Base-by-base conservation (phyloP, 2,797 vertebrate genomes). In the Pseudochirops cupreus region DNA sequence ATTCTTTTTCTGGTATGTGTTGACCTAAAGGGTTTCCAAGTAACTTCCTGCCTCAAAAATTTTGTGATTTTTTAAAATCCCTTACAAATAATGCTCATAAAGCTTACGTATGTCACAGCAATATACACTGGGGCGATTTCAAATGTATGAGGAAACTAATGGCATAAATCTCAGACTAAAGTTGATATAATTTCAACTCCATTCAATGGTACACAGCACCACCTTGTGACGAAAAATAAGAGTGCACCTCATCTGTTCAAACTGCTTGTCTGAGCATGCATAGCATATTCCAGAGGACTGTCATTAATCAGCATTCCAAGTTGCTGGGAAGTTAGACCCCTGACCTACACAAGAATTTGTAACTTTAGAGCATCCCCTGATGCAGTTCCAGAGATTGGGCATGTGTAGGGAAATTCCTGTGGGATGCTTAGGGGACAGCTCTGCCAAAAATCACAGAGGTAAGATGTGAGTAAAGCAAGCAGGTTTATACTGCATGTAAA, bases 21-120 rank as follows among this genome's bases (percentile, higher is more conserved):
- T 82, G n/a, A 82, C 16, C 5, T 46, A 46, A 14, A 6, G 39
- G 16, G n/a, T 46, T 82, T 82, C n/a, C n/a, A 82, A 82, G 18
- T 82, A 46, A 18, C 12, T 18, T 46, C n/a, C 74, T 39, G 74
- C 6, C 74, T 46, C 39, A 82, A 82, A 82, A 82, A 82, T 93
- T 53, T 21, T 82, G 18, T 82, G 74, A 91, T 94, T 94, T 54
- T 92, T 82, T 9, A 94, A 52, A 46, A 94, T 26, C 11, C 5
- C 74, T 91, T 92, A 13, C 57, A 94, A 92, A 28, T 94, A 94
- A 94, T 96, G 94, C 74, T 62, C 62, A 96, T n/a, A 53, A 46
- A 96, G 92, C 33, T 33, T 4, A 53, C 74, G 89, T 92, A 90
- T 93, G 91, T 91, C 46, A 92, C 31, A 92, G 21, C 62, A 93